phyloP scores from a whole-genome alignment of 2,797 vertebrate species.

The Gastrophryne carolinensis region DNA sequence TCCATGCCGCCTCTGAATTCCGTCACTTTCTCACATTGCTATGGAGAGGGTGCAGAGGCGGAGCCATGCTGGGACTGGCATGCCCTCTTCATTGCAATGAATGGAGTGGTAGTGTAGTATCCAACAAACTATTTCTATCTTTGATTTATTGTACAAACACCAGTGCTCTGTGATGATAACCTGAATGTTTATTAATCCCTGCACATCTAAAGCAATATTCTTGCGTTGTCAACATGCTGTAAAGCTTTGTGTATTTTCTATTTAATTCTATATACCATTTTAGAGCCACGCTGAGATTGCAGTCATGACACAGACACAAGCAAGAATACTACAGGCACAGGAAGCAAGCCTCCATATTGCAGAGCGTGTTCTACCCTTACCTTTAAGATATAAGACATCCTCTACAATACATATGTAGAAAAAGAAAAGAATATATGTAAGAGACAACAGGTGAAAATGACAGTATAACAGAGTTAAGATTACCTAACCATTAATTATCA shows the following conservation, averaged over 20 bases:
- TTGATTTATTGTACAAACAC: too few species aligned
- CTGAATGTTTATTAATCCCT: too few species aligned
- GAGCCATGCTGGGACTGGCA: too few species aligned
- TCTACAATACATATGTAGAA: slow-evolving; percentile 92
- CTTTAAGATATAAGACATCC: slow-evolving; percentile 99
- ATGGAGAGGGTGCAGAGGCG: too few species aligned
- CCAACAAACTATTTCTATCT: too few species aligned
- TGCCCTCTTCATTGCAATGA: too few species aligned
- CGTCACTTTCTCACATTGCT: too few species aligned
- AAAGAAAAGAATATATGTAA: slow-evolving; percentile 77
- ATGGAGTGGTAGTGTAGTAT: too few species aligned
- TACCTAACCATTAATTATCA: not conserved
- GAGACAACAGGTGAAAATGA: slow-evolving; percentile 65
- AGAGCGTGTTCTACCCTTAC: slow-evolving; percentile 86
- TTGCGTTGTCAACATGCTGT: not conserved
- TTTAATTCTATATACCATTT: not conserved
- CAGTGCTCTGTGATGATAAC: too few species aligned
- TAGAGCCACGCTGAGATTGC: not conserved
- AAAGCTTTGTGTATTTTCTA: not conserved
- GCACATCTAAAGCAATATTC: too few species aligned
- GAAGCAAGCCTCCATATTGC: slow-evolving; percentile 57
- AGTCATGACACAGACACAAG: slow-evolving; percentile 35
- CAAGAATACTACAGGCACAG: not conserved
- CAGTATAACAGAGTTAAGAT: slow-evolving; percentile 2
- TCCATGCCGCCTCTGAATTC: too few species aligned